Evolutionary conservation across 2,888 invertebrate species (phyloP).

Genomic region (Lasius platythorax): DNA sequence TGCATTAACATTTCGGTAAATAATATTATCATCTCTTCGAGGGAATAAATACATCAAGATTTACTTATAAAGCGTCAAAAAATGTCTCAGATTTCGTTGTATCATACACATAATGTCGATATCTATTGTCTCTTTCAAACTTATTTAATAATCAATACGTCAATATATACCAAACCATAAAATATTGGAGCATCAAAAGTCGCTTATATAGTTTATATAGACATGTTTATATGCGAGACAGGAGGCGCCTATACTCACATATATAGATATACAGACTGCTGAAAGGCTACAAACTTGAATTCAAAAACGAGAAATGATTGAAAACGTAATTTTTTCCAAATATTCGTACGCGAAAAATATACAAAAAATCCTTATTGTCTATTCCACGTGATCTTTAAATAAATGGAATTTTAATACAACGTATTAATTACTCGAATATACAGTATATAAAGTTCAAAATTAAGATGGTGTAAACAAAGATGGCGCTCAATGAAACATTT

Average conservation of each 20-base stretch:
- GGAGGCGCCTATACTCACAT: neutral
- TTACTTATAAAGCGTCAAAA: neutral
- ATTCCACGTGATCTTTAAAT: neutral
- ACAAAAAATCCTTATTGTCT: neutral
- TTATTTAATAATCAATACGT: conserved; percentile 31
- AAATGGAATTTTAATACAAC: neutral
- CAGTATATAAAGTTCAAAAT: conserved; percentile 18
- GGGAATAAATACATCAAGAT: neutral
- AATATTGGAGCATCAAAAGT: conserved; percentile 24
- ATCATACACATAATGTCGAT: neutral
- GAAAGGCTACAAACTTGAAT: conserved; percentile 2
- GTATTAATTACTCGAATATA: neutral
- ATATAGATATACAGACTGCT: neutral
- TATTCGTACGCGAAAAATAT: neutral
- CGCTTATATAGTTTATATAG: neutral
- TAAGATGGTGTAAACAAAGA: conserved; percentile 39
- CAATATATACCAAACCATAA: conserved; percentile 16
- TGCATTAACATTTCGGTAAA: neutral
- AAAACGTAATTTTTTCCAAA: neutral
- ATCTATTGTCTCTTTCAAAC: neutral
- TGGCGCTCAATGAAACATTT: conserved; percentile 27
- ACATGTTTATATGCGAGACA: neutral
- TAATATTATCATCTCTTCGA: neutral
- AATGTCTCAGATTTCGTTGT: neutral
- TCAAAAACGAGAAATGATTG: neutral